Percentiles rank a stretch among this genome's conserved stretches.
Evolutionary conservation across 1,140 invertebrate genomes (phyloP).

Genomic region (Cydia strobilella): DNA sequence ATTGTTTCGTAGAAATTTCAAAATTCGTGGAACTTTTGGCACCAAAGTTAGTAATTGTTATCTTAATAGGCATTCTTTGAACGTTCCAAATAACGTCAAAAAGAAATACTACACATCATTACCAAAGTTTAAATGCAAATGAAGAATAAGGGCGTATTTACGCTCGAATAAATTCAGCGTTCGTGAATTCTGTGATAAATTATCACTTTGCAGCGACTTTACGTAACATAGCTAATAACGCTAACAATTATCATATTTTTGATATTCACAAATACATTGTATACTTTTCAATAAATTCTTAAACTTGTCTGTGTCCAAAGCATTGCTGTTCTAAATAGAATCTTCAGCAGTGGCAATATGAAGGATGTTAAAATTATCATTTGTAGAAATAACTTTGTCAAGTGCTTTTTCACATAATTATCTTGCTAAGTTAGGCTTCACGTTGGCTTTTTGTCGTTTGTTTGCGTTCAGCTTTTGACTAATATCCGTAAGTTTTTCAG

Average conservation of each 20-base stretch:
- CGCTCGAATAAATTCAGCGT: neutral
- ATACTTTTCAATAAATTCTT: neutral
- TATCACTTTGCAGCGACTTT: constrained; percentile 38
- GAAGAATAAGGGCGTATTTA: constrained; percentile 34
- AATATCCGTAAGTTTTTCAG: constrained; percentile 59
- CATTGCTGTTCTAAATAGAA: constrained; percentile 35
- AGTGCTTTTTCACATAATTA: constrained; percentile 55
- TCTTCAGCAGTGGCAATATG: constrained; percentile 41
- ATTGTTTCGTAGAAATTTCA: neutral
- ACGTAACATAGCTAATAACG: constrained; percentile 58
- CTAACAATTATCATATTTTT: constrained; percentile 56
- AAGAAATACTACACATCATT: constrained; percentile 22
- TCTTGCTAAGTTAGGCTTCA: constrained; percentile 56
- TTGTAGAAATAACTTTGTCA: constrained; percentile 47
- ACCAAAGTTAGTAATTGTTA: neutral
- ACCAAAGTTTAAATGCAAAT: constrained; percentile 25
- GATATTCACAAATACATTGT: constrained; percentile 42
- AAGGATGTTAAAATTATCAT: constrained; percentile 32
- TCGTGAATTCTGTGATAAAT: constrained; percentile 8
- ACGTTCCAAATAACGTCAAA: neutral
- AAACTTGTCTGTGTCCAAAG: neutral
- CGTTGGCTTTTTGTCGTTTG: constrained; percentile 51
- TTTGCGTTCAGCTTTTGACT: constrained; percentile 51
- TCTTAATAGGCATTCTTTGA: neutral
- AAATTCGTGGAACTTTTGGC: neutral